Evolutionary conservation across 2,888 invertebrate genomes (phyloP).

Genomic region (Antitype chi): DNA sequence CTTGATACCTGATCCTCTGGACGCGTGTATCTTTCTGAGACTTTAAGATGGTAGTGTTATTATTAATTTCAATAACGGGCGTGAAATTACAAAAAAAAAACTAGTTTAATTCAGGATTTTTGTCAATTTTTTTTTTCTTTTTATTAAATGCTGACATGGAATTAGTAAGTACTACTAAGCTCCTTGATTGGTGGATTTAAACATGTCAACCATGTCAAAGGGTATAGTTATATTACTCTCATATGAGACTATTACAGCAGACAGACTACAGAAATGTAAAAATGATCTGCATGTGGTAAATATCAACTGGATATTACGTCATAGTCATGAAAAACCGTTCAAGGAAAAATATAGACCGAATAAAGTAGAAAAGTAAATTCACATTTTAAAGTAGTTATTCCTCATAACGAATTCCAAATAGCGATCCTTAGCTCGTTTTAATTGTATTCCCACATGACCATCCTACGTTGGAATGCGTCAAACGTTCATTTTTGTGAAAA

Average conservation of each 20-base stretch:
- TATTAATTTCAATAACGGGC: neutral
- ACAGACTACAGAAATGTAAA: neutral
- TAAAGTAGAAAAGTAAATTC: constrained; percentile 12
- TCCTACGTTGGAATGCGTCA: constrained; percentile 60
- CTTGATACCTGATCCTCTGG: neutral
- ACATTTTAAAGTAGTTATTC: constrained; percentile 40
- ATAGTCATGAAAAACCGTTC: neutral
- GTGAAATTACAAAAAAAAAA: too few species aligned
- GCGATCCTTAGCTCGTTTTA: constrained; percentile 58
- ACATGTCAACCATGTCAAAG: neutral
- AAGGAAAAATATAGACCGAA: neutral
- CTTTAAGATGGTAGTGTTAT: neutral
- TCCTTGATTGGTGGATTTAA: too few species aligned
- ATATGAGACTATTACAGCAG: neutral
- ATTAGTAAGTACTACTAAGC: neutral
- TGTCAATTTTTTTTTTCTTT: neutral
- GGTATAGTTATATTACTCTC: neutral
- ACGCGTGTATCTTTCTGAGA: neutral
- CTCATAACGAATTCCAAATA: constrained; percentile 49
- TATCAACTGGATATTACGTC: neutral
- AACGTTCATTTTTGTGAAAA: constrained; percentile 80
- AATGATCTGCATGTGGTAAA: neutral
- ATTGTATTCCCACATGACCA: constrained; percentile 63
- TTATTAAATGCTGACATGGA: neutral
- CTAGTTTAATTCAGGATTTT: neutral